Conservation (phyloP, 2,113 vertebrate species). For the Ctenodactylus gundi region DNA sequence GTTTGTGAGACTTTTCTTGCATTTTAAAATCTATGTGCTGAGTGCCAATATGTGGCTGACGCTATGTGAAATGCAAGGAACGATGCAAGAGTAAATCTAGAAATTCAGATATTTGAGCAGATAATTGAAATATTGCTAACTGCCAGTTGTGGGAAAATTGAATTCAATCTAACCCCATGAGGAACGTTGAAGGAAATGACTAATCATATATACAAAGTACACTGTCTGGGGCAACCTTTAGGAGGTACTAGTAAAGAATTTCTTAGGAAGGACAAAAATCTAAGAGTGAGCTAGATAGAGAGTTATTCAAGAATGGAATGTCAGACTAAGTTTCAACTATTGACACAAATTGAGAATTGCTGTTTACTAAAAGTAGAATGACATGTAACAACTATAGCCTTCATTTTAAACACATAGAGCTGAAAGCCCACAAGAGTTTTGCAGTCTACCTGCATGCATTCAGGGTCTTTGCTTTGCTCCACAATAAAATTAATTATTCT, state of each 20-base stretch:
- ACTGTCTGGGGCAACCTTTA: not conserved
- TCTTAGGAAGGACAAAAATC: not conserved
- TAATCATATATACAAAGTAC: not conserved
- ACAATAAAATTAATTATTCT: slow-evolving; percentile 16
- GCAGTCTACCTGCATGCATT: not conserved
- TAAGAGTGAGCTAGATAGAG: not conserved
- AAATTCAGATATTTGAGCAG: not conserved
- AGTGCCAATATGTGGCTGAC: not conserved
- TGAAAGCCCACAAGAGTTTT: not conserved
- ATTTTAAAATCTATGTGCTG: not conserved
- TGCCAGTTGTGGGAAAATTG: not conserved
- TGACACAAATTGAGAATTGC: not conserved
- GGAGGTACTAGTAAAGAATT: not conserved
- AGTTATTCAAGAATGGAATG: not conserved
- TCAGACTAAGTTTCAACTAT: not conserved
- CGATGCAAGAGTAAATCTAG: not conserved
- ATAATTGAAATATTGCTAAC: not conserved
- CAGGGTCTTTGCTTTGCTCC: not conserved
- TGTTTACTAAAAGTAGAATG: not conserved
- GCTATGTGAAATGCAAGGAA: not conserved
- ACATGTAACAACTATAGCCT: not conserved
- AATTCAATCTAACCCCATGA: not conserved
- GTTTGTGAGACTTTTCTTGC: not conserved
- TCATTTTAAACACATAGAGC: not conserved
- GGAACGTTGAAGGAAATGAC: not conserved